Conservation (phyloP, 2,113 vertebrate genomes). For the Progne subis region DNA sequence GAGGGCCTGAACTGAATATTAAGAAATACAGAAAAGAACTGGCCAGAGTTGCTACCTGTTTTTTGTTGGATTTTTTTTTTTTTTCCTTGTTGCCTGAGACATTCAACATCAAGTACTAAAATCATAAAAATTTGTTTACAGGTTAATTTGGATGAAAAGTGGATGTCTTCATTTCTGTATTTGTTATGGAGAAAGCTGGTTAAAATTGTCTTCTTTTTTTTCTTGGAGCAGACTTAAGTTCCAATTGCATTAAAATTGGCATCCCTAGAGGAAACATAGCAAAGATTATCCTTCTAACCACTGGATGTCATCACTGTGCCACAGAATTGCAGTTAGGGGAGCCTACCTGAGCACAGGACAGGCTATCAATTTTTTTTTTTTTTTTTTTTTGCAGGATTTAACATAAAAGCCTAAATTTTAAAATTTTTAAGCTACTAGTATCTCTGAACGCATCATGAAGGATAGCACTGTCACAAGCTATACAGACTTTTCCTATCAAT, state of each 20-base stretch:
- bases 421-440: neutral
- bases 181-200: neutral
- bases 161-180: neutral
- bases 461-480: neutral
- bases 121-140: neutral
- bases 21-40: neutral
- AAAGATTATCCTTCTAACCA: conserved; percentile 38
- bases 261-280: neutral
- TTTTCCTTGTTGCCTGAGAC: neutral
- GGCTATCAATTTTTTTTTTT: neutral
- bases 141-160: neutral
- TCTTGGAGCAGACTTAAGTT: neutral
- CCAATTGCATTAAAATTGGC: neutral
- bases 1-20: neutral
- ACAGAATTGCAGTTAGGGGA: neutral
- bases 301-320: conserved; percentile 64
- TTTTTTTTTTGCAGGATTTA: neutral
- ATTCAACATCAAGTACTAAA: neutral
- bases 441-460: neutral
- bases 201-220: neutral
- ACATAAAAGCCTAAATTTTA: neutral
- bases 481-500: neutral
- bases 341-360: neutral
- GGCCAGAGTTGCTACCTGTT: neutral
- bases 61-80: neutral